Base-by-base conservation (phyloP, 2,888 invertebrate species). In the Melipona beecheii region DNA sequence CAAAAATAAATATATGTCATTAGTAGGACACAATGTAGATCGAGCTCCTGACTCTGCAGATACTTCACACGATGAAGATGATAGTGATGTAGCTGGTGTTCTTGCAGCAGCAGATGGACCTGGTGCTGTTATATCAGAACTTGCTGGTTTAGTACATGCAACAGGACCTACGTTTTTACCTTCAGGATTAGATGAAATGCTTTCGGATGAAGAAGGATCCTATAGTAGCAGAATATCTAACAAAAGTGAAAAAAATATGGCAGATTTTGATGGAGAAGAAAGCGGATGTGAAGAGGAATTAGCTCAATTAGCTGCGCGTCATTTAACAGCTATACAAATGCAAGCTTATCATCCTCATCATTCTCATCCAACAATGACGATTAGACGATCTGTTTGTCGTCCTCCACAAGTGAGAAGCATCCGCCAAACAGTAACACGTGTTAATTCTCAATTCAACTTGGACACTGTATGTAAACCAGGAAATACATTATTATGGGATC, bases 231-330 rank as follows among this genome's bases (percentile, higher is more conserved):
- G 98, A 54, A 97, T 98, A 95, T 98, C 98, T 85, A 98, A 97
- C 90, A 98, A 98, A 95, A 98, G 98, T 2, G 98, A 98, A 91
- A 98, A 98, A 90, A 98, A 98, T 94, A 97, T 98, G 96, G 98
- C 98, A 0, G 98, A 99, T 94, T 97, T 99, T 92, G 99, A 99
- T 92, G 98, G 98, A 9, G 97, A 97, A 91, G 98, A 98, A 92
- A 98, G 98, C 15, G 97, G 97, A 0, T 98, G 98, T 92, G 98
- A 98, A 92, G 98, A 98, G 92, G 98, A 97, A 92, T 94, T 97
- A 58, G 97, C 97, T 0, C 96, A 97, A 90, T 95, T 98, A 66
- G 97, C 97, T 0, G 97, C 97, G 70, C 96, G 94, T n/a, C 94
- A 94, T 79, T 85, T 94, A 6, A 94, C 93, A 17, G 93, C 93